A percentile compares a stretch with the other conserved stretches of the same genome.
Evolutionary conservation across 2,888 invertebrate genomes (phyloP).

Genomic region (Ormyrus pomaceus): DNA sequence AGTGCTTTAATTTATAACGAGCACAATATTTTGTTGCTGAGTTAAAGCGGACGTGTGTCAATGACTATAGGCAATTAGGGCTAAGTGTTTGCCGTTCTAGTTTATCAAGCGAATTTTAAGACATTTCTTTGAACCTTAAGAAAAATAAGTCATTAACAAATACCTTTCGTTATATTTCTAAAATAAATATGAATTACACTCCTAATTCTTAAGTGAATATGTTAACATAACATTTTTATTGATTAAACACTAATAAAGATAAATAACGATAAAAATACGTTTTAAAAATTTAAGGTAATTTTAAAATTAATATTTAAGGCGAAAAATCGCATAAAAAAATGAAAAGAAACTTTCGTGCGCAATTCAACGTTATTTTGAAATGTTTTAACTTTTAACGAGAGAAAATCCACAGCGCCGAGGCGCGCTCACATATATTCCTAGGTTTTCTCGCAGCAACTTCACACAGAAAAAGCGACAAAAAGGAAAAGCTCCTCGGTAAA

Average conservation of each 20-base stretch:
- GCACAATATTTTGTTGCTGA: too few species aligned
- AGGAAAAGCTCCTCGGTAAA: conserved; percentile 32
- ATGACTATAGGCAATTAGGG: conserved; percentile 43
- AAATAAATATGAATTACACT: not conserved
- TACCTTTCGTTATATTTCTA: not conserved
- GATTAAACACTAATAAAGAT: not conserved
- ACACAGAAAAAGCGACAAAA: conserved; percentile 41
- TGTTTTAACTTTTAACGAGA: conserved; percentile 46
- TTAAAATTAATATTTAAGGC: not conserved
- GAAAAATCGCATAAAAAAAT: not conserved
- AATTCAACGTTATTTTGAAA: conserved; percentile 28
- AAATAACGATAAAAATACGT: not conserved
- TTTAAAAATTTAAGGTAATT: not conserved
- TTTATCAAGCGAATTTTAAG: conserved; percentile 21
- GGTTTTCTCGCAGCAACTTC: conserved; percentile 34
- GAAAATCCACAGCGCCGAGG: conserved; percentile 9
- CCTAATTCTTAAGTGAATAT: not conserved
- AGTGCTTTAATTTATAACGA: too few species aligned
- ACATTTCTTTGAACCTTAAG: conserved; percentile 33
- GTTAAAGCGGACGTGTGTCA: conserved; percentile 42
- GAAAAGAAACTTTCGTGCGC: not conserved
- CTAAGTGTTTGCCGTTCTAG: conserved; percentile 43
- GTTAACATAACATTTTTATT: not conserved
- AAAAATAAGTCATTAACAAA: conserved; percentile 4
- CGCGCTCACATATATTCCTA: conserved; percentile 15